Conservation (phyloP, 2,888 invertebrate genomes). For the Plagiodera versicolora region DNA sequence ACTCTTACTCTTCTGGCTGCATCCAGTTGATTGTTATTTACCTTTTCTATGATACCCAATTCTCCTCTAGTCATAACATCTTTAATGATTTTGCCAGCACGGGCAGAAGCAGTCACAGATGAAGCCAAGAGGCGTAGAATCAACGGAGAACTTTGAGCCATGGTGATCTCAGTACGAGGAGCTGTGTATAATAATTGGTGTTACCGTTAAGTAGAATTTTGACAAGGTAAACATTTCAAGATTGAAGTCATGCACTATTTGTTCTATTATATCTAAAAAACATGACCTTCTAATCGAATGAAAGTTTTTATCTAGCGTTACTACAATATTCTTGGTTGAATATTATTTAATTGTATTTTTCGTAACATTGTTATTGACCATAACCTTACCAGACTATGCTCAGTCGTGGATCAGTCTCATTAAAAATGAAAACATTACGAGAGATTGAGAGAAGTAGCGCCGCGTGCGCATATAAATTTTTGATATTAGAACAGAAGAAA, state of each 20-base stretch:
- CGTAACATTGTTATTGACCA: no score
- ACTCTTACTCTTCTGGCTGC: background rate
- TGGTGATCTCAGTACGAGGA: slow-evolving; percentile 39
- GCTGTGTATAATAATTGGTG: no score
- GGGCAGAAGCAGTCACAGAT: slow-evolving; percentile 76
- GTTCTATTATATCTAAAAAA: background rate
- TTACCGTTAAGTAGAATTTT: background rate
- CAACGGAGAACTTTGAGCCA: slow-evolving; percentile 67
- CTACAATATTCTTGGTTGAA: no score
- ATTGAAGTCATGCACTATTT: background rate
- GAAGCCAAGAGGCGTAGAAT: slow-evolving; percentile 75
- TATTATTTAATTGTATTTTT: no score
- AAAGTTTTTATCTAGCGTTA: background rate
- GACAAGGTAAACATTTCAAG: background rate
- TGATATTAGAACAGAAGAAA: no score
- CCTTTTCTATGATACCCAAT: slow-evolving; percentile 90
- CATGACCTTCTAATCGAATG: background rate
- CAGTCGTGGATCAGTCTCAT: no score
- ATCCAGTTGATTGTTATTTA: slow-evolving; percentile 45
- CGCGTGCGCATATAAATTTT: no score
- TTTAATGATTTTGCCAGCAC: slow-evolving; percentile 87
- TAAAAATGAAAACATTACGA: no score
- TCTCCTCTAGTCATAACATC: slow-evolving; percentile 90
- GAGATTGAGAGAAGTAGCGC: no score
- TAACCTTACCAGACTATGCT: no score